These are phyloP conservation scores for Mormyrops boulengeri DNA, from an alignment of 2,797 vertebrate species.

Conservation along the genomic window DNA sequence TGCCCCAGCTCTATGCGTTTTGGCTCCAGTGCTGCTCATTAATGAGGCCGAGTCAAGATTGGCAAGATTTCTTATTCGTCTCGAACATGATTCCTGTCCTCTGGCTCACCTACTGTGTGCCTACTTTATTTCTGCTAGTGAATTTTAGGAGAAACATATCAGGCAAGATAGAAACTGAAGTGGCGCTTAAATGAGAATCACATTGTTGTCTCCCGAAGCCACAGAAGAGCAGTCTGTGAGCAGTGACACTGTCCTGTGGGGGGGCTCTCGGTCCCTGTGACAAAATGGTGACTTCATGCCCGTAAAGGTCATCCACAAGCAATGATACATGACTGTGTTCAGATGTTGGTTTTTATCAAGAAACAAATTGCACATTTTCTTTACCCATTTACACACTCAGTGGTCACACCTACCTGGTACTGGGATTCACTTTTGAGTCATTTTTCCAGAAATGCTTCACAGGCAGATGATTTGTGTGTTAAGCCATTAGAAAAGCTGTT, in stretches of 20 bases:
- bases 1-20: neutral
- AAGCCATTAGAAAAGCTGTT: neutral
- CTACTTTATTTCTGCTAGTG: neutral
- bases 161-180: neutral
- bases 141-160: neutral
- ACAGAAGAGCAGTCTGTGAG: neutral
- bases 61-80: neutral
- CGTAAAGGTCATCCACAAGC: neutral
- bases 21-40: neutral
- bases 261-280: neutral
- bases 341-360: neutral
- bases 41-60: neutral
- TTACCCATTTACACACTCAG: neutral
- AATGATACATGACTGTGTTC: neutral
- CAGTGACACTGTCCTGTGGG: neutral
- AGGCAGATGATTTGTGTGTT: neutral
- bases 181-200: neutral
- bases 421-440: neutral
- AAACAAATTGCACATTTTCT: neutral
- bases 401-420: neutral
- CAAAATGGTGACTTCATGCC: neutral
- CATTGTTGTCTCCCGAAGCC: neutral
- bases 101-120: neutral
- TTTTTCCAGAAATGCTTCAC: neutral
- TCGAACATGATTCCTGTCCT: neutral